Evolutionary conservation across 2,113 vertebrate species (phyloP).

Genomic region (Prunella himalayana): DNA sequence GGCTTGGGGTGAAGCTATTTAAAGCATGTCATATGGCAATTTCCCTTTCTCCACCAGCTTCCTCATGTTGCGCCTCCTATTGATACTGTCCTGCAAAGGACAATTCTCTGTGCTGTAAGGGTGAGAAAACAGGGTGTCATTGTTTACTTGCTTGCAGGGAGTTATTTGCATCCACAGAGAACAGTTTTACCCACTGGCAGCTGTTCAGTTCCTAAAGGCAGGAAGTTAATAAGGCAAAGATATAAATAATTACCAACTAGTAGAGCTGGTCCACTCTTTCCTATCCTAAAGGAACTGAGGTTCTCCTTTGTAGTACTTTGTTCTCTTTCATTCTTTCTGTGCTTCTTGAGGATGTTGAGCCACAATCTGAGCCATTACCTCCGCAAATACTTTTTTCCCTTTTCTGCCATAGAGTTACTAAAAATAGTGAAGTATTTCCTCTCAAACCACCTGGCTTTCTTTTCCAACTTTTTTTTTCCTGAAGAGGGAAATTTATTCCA

Average conservation of each 20-base stretch:
- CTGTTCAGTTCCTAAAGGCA: not conserved
- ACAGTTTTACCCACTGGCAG: not conserved
- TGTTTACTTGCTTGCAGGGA: not conserved
- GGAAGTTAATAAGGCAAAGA: not conserved
- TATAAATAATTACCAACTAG: not conserved
- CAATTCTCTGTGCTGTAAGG: not conserved
- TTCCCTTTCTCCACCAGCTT: not conserved
- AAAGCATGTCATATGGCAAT: not conserved
- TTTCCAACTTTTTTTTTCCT: not conserved
- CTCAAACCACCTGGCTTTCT: not conserved
- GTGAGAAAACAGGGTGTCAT: not conserved
- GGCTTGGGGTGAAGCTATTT: not conserved
- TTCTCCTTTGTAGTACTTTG: not conserved
- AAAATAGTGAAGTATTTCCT: not conserved
- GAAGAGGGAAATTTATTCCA: not conserved
- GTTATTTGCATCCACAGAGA: not conserved
- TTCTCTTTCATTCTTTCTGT: not conserved
- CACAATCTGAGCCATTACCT: not conserved
- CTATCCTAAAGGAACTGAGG: not conserved
- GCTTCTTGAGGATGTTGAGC: not conserved
- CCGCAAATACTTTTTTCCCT: not conserved
- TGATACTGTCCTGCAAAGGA: not conserved
- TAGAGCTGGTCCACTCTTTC: not conserved
- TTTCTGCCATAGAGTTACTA: not conserved
- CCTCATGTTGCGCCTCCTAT: not conserved